phyloP scores from a whole-genome alignment of 2,113 vertebrate genomes.

The Cyanistes caeruleus region DNA sequence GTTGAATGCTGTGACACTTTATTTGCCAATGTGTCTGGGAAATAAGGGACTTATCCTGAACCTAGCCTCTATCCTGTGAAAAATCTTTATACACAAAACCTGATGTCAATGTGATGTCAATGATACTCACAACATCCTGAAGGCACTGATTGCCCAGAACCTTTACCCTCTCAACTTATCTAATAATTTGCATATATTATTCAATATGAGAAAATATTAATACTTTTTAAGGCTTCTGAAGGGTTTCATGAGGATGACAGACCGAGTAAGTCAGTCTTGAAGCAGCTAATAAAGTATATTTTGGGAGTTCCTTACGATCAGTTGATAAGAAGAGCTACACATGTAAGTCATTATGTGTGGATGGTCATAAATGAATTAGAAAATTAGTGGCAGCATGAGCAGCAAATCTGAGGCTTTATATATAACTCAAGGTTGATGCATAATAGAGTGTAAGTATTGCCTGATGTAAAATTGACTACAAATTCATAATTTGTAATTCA shows the following conservation, averaged over 20 bases:
- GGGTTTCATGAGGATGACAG: not conserved
- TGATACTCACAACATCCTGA: slow-evolving; percentile 11
- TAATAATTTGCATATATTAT: not conserved
- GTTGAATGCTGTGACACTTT: not conserved
- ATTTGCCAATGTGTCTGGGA: not conserved
- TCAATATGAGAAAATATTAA: not conserved
- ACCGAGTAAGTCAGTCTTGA: not conserved
- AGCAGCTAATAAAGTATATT: not conserved
- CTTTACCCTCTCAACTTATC: not conserved
- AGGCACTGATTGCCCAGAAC: not conserved
- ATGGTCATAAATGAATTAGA: not conserved
- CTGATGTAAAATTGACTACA: not conserved
- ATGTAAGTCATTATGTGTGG: not conserved
- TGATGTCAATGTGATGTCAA: not conserved
- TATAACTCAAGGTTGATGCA: not conserved
- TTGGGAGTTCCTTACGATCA: not conserved
- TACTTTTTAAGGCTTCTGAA: not conserved
- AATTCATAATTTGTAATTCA: not conserved
- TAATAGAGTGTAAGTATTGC: not conserved
- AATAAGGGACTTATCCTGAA: not conserved
- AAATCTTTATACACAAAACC: not conserved
- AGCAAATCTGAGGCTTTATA: not conserved
- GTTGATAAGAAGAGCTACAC: not conserved
- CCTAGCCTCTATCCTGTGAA: not conserved
- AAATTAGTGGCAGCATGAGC: not conserved